phyloP scores from a whole-genome alignment of 2,113 vertebrate genomes.

The Alectura lathami region DNA sequence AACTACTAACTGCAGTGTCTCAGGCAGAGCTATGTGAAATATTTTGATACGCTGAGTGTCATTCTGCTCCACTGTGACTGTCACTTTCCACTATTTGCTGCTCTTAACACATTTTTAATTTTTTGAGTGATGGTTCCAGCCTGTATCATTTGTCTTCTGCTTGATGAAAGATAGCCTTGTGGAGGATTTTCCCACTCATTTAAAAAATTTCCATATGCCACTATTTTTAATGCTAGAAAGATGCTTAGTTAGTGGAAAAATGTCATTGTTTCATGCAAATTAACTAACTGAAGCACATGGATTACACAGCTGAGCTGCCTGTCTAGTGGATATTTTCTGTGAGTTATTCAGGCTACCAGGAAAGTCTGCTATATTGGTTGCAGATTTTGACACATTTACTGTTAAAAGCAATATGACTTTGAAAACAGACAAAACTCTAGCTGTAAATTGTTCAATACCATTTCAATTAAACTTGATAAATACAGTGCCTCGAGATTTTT shows the following conservation, averaged over 20 bases:
- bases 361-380: not conserved
- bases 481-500: not conserved
- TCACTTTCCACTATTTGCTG: not conserved
- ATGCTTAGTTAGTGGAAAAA: not conserved
- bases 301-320: not conserved
- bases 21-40: not conserved
- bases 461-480: not conserved
- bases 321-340: not conserved
- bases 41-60: not conserved
- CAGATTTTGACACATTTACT: not conserved
- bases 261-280: not conserved
- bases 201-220: not conserved
- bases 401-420: not conserved
- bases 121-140: not conserved
- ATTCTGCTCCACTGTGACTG: not conserved
- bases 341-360: not conserved
- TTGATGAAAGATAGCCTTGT: not conserved
- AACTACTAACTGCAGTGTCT: not conserved
- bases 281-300: not conserved
- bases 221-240: not conserved
- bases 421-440: not conserved
- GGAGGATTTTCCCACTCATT: not conserved
- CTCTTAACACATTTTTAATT: not conserved
- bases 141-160: not conserved
- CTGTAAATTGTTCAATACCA: not conserved